Evolutionary conservation across 2,113 vertebrate genomes (phyloP).

Genomic region (Embiotoca jacksoni): DNA sequence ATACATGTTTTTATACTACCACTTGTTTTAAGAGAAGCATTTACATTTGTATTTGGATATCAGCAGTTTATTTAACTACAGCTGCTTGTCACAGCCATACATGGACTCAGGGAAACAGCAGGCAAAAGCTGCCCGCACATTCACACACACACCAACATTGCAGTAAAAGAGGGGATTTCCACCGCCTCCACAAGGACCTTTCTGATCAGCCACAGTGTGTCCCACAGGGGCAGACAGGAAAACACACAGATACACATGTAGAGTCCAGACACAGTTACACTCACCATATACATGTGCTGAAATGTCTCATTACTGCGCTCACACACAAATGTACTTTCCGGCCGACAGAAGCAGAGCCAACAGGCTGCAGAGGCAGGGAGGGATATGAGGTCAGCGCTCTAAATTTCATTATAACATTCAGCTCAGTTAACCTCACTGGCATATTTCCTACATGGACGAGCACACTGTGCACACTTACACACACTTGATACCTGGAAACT

Average conservation of each 20-base stretch:
- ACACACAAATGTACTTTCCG: conserved; percentile 48
- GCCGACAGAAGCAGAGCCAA: conserved; percentile 18
- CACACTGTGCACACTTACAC: background rate
- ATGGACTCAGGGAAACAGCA: conserved; percentile 32
- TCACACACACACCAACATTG: conserved; percentile 23
- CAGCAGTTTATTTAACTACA: conserved; percentile 23
- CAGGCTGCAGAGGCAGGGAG: conserved; percentile 31
- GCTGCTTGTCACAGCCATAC: conserved; percentile 10
- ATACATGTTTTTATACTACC: too few species aligned
- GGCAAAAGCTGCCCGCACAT: conserved; percentile 31
- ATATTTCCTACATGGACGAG: background rate
- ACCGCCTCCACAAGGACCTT: conserved; percentile 68
- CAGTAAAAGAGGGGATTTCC: conserved; percentile 75
- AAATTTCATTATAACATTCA: background rate
- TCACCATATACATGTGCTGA: conserved; percentile 12
- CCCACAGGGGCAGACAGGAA: conserved; percentile 57
- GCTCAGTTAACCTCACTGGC: background rate
- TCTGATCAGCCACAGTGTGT: conserved; percentile 66
- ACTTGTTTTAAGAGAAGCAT: too few species aligned
- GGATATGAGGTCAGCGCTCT: conserved; percentile 32
- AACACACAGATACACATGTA: conserved; percentile 40
- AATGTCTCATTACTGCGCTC: conserved; percentile 24
- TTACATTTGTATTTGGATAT: background rate
- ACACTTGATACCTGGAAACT: background rate
- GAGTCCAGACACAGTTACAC: conserved; percentile 9